Evolutionary conservation across 2,797 vertebrate genomes (phyloP).

Genomic region (Muscicapa comitata): DNA sequence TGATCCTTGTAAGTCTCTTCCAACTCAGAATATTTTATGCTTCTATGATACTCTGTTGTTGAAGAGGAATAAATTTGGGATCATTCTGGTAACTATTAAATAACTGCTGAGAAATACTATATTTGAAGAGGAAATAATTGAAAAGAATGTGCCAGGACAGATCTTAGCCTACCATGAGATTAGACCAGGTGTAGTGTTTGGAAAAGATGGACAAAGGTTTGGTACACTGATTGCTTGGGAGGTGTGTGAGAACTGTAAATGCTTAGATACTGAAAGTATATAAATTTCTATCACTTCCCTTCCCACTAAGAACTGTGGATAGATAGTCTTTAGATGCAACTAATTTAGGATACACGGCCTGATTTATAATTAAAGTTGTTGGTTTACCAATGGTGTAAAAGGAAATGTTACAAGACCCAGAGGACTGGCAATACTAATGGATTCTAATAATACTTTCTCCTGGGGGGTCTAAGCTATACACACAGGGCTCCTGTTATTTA

Average conservation of each 20-base stretch:
- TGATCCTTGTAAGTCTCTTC: background rate
- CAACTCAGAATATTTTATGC: background rate
- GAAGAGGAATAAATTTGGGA: background rate
- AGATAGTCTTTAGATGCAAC: background rate
- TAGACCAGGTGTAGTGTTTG: background rate
- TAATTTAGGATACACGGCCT: background rate
- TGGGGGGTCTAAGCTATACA: background rate
- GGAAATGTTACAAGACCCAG: background rate
- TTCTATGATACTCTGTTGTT: background rate
- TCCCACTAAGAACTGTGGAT: background rate
- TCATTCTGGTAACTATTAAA: background rate
- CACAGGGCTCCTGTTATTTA: background rate
- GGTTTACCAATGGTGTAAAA: background rate
- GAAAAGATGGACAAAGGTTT: background rate
- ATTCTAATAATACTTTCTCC: slow-evolving; percentile 13
- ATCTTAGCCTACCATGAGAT: background rate
- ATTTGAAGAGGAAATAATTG: background rate
- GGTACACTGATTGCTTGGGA: background rate
- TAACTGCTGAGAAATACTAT: background rate
- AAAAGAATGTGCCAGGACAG: background rate
- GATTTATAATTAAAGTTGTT: slow-evolving; percentile 50
- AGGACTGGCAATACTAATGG: background rate
- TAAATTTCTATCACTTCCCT: background rate
- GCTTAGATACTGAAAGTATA: background rate
- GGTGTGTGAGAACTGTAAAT: background rate